Evolutionary conservation across 2,797 vertebrate genomes (phyloP), one percentile per base, ranked within the genome.

Genomic region (Lepus oiostolus): DNA sequence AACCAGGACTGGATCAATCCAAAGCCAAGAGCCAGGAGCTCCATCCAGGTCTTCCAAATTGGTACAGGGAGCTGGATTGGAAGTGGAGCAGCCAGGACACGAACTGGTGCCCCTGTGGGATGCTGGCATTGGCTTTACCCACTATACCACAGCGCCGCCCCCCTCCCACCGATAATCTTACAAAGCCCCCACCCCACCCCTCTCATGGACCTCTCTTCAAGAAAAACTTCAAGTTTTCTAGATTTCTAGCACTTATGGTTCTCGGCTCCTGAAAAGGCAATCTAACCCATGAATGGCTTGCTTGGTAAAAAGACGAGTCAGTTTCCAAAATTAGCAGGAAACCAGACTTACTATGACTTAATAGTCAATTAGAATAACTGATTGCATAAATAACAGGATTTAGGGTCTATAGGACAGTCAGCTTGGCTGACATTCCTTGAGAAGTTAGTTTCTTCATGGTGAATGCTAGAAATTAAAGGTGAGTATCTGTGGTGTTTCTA

Each of bases 251-350:
- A 32, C n/a, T 96, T 94, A 87, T 75, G 74, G 79, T 93, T 93
- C 74, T 85, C 85, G 80, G 30, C n/a, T 92, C 42, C 24, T 63
- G 17, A n/a, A 80, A 96, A 93, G 54, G 72, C 38, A 93, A 93
- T 84, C 13, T 21, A 86, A 54, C n/a, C 30, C 54, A 58, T 87
- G 80, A 42, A 79, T 87, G 60, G 14, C 26, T 82, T 95, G 52
- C 63, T 12, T 70, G 62, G 50, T 75, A 30, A 71, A 62, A 92
- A 67, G 38, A 94, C 24, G 63, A 82, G 92, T 93, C 58, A 42
- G 32, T 16, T 81, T 91, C 84, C 94, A 94, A 95, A 93, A 95
- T 92, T 88, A 95, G 54, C 28, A 52, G 35, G 58, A 72, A 94
- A 47, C 22, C 75, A 94, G 26, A 75, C 50, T 63, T 88, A 72